These are phyloP conservation scores for Elanoides forficatus DNA, from an alignment of 2,113 vertebrate species.

Conservation along the genomic window DNA sequence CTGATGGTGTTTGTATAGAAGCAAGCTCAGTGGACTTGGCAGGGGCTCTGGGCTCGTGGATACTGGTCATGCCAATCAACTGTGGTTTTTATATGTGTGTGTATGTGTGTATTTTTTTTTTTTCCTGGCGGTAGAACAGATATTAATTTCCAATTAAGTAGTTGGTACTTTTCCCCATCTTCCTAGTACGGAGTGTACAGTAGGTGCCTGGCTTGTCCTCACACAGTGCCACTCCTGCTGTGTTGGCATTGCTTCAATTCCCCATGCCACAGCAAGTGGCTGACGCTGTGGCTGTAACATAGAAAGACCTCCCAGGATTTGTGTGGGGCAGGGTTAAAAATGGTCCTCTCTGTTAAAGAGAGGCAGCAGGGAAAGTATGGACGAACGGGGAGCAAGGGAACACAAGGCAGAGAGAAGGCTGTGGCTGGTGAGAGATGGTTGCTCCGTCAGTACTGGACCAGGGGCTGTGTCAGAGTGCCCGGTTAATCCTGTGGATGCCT, in stretches of 20 bases:
- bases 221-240: neutral
- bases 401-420: neutral
- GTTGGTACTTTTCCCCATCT: neutral
- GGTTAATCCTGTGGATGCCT: neutral
- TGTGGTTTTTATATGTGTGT: no score
- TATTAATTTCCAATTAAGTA: neutral
- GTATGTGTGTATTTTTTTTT: no score
- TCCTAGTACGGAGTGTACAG: neutral
- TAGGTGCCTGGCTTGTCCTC: neutral
- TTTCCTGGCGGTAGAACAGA: neutral
- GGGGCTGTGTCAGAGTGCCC: neutral
- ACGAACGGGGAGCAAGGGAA: fast-evolving
- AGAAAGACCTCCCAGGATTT: neutral
- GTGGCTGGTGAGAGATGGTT: neutral
- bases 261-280: neutral
- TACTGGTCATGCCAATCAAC: neutral
- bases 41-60: neutral
- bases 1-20: neutral
- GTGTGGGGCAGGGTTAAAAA: neutral
- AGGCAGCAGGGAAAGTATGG: fast-evolving
- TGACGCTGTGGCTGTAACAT: neutral
- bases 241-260: neutral
- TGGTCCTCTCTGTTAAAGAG: neutral
- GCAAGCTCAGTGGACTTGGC: neutral
- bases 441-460: fast-evolving